A percentile compares a stretch with the other conserved stretches of the same genome.
These are phyloP conservation scores for Trematocara unimaculatum DNA, from an alignment of 2,113 vertebrate species.

Conservation along the genomic window DNA sequence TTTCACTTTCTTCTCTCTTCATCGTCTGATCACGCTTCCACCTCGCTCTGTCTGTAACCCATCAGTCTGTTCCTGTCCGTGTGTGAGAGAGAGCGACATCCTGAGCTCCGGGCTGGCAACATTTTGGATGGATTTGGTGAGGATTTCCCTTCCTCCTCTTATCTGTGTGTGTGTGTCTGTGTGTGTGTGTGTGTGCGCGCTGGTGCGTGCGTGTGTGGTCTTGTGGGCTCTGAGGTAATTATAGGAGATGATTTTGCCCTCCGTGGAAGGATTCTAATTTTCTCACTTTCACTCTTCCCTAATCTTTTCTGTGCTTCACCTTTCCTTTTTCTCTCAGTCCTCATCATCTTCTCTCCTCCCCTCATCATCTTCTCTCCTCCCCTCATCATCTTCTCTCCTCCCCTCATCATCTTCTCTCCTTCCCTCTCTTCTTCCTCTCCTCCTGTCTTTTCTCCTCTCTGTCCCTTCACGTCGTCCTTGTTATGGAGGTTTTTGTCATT, in stretches of 20 bases:
- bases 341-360: background rate
- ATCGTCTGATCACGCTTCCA: background rate
- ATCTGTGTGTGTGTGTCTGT: background rate
- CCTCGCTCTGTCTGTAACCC: background rate
- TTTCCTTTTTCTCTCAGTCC: background rate
- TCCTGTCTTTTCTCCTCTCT: background rate
- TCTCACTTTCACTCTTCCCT: background rate
- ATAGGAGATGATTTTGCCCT: constrained; percentile 52
- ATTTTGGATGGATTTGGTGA: constrained; percentile 40
- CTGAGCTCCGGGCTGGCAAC: constrained; percentile 13
- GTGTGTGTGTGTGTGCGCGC: background rate
- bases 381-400: background rate
- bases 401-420: background rate
- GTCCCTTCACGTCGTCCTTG: background rate
- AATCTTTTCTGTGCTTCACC: background rate
- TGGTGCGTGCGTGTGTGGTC: background rate
- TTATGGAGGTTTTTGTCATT: background rate
- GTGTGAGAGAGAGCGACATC: background rate
- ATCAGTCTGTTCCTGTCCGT: background rate
- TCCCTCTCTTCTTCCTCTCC: background rate
- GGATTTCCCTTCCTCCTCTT: constrained; percentile 14
- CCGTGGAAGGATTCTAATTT: constrained; percentile 5
- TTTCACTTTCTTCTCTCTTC: background rate
- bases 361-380: background rate
- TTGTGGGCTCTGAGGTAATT: constrained; percentile 42